Percentiles rank a stretch among this genome's conserved stretches.
Evolutionary conservation across 1,140 invertebrate genomes (phyloP).

Genomic region (Stratiolaelaps scimitus): DNA sequence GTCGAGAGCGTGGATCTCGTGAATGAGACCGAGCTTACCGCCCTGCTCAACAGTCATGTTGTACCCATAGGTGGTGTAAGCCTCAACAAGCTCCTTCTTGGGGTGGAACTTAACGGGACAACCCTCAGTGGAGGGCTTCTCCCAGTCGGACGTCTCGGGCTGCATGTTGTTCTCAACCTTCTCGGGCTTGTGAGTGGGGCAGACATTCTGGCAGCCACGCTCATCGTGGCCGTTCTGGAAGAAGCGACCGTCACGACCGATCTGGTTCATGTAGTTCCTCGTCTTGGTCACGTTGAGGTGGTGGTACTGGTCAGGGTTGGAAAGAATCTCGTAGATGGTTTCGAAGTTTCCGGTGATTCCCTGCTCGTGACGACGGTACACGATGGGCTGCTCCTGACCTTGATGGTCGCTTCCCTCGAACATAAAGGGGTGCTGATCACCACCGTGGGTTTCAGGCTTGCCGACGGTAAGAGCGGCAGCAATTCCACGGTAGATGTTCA

Average conservation of each 20-base stretch:
- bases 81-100: conserved; percentile 20
- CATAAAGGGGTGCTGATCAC: conserved; percentile 10
- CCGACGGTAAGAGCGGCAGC: conserved; percentile 13
- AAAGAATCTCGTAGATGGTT: conserved; percentile 24
- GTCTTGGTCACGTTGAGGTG: conserved; percentile 26
- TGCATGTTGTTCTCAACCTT: conserved; percentile 16
- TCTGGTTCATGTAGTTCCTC: conserved; percentile 27
- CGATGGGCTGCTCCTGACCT: neutral
- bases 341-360: conserved; percentile 25
- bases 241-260: conserved; percentile 3
- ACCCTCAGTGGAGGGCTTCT: conserved; percentile 17
- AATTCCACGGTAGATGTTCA: conserved; percentile 22
- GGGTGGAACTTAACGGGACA: conserved; percentile 11
- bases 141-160: conserved; percentile 5
- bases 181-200: conserved; percentile 25
- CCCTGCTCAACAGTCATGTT: conserved; percentile 19
- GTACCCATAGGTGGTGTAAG: conserved; percentile 19
- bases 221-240: conserved; percentile 14
- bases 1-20: conserved; percentile 22
- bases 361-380: conserved; percentile 22
- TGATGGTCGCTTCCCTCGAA: neutral
- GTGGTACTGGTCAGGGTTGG: neutral
- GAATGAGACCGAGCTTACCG: conserved; percentile 22
- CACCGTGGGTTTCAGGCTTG: conserved; percentile 2
- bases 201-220: conserved; percentile 21